These are phyloP conservation scores for Antheraea assamensis DNA, from an alignment of 2,888 invertebrate genomes.

Conservation along the genomic window DNA sequence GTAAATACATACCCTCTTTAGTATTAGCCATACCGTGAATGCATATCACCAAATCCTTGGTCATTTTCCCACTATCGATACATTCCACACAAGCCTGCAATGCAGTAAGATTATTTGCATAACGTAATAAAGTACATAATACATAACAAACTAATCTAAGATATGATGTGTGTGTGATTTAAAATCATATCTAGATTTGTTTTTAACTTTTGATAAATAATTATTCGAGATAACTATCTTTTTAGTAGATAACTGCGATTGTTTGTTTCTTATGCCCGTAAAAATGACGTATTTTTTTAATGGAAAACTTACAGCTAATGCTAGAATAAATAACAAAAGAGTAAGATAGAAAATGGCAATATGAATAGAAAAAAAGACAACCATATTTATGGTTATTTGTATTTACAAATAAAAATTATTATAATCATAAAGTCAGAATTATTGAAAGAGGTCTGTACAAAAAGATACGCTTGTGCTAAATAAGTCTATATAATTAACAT, in stretches of 20 bases:
- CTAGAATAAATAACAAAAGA: too few relatives aligned
- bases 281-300: background rate
- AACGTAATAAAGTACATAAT: constrained; percentile 3
- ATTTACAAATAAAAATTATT: too few relatives aligned
- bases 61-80: constrained; percentile 92
- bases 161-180: constrained; percentile 12
- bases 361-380: too few relatives aligned
- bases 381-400: too few relatives aligned
- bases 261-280: background rate
- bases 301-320: too few relatives aligned
- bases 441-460: too few relatives aligned
- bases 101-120: constrained; percentile 13
- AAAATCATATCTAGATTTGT: constrained; percentile 12
- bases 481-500: too few relatives aligned
- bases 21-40: constrained; percentile 92
- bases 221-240: background rate
- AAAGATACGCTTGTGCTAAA: too few relatives aligned
- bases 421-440: too few relatives aligned
- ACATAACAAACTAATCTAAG: constrained; percentile 8
- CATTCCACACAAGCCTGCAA: constrained; percentile 89
- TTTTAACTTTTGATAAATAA: constrained; percentile 8
- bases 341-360: too few relatives aligned
- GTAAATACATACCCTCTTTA: constrained; percentile 90
- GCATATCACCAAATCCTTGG: constrained; percentile 93
- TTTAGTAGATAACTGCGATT: background rate